These are phyloP conservation scores for Melinopterus prodromus DNA, from an alignment of 2,888 invertebrate species.

Conservation along the genomic window DNA sequence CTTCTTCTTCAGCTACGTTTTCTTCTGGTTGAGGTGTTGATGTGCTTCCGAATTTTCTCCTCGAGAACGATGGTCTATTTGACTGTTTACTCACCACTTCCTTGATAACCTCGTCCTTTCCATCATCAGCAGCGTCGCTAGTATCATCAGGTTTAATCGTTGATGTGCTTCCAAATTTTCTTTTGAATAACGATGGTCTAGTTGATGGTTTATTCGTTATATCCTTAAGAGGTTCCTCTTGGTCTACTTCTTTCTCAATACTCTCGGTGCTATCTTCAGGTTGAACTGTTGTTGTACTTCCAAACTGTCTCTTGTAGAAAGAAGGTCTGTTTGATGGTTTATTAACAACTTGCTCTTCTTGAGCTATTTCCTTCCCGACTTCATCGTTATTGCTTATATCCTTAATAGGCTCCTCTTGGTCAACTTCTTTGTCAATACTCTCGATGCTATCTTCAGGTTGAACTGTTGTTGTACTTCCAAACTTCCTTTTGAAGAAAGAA, in stretches of 20 bases:
- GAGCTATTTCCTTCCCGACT: background rate
- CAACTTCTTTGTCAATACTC: background rate
- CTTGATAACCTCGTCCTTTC: background rate
- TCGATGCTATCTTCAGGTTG: background rate
- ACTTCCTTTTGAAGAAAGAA: conserved; percentile 27
- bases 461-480: background rate
- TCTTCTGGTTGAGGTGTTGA: background rate
- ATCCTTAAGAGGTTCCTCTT: background rate
- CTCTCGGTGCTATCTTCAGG: background rate
- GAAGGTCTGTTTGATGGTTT: conserved; percentile 20
- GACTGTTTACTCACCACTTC: background rate
- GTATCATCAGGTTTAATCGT: background rate
- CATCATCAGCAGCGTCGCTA: background rate
- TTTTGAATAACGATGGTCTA: conserved; percentile 23
- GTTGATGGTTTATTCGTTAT: conserved; percentile 16
- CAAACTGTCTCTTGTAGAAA: conserved; percentile 24
- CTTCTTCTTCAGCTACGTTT: background rate
- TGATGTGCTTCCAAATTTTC: conserved; percentile 13
- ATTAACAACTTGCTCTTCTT: background rate
- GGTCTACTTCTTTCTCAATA: background rate
- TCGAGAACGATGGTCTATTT: conserved; percentile 21
- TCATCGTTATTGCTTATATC: background rate
- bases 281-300: background rate
- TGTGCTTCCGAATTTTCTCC: conserved; percentile 16
- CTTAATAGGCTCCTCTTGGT: background rate